A percentile compares a stretch with the other conserved stretches of the same genome.
phyloP scores from a whole-genome alignment of 2,888 invertebrate species.

The Homarus gammarus region DNA sequence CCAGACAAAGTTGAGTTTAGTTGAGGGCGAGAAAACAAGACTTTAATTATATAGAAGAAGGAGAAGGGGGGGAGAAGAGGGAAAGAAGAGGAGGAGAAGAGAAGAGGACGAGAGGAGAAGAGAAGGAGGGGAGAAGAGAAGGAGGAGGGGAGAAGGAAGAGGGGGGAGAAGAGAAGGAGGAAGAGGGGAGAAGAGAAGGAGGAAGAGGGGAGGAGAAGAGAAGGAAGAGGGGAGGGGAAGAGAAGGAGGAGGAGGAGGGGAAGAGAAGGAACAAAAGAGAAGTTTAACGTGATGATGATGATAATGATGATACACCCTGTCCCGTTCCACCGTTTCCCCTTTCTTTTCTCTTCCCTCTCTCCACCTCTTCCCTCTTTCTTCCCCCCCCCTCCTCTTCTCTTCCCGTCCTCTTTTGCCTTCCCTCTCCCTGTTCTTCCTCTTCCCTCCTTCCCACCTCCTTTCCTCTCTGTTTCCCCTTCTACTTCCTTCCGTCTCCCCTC shows the following conservation, averaged over 20 bases:
- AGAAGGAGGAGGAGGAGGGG: constrained; percentile 7
- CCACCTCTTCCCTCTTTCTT: background rate
- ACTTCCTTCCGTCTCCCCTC: background rate
- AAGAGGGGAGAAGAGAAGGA: background rate
- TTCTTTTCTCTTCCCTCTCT: background rate
- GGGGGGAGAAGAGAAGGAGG: background rate
- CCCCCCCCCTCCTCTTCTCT: no score
- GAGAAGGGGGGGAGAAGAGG: background rate
- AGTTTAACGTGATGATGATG: background rate
- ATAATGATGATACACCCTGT: background rate
- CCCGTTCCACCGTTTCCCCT: background rate
- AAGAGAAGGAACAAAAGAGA: background rate
- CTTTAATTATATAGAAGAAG: no score
- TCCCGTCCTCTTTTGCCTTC: no score
- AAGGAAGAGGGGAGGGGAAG: constrained; percentile 20
- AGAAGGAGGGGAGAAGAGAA: background rate
- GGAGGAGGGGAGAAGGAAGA: background rate
- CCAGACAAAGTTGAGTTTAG: no score
- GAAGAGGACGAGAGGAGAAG: background rate
- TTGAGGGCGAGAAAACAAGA: no score
- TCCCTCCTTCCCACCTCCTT: background rate
- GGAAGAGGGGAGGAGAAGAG: background rate
- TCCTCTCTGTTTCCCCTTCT: no score
- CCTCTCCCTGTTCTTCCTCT: background rate
- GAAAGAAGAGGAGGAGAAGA: background rate